Conservation (phyloP, 2,113 vertebrate genomes). For the Myodes glareolus region DNA sequence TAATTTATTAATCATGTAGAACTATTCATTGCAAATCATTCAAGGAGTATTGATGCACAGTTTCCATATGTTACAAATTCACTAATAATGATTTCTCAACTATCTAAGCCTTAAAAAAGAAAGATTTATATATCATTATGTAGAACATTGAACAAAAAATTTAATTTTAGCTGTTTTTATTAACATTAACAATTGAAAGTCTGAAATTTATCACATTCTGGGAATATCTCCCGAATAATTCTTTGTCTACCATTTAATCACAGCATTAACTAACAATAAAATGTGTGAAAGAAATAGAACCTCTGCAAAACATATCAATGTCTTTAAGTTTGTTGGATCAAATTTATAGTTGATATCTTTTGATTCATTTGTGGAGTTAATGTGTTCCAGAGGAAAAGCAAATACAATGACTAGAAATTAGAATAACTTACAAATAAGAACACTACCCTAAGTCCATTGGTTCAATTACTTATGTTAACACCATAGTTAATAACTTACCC, state of each 20-base stretch:
- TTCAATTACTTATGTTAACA: neutral
- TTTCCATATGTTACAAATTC: neutral
- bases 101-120: neutral
- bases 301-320: neutral
- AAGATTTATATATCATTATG: neutral
- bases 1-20: neutral
- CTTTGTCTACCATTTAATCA: neutral
- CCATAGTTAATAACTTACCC: too few relatives aligned
- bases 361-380: neutral
- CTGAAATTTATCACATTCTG: neutral
- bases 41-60: neutral
- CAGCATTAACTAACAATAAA: neutral
- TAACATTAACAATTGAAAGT: neutral
- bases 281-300: neutral
- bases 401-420: neutral
- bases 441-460: neutral
- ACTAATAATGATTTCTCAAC: neutral
- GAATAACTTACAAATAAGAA: neutral
- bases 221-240: neutral
- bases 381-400: neutral
- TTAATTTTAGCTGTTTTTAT: neutral
- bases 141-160: neutral
- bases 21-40: neutral
- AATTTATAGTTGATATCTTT: neutral
- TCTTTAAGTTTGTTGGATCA: neutral